A percentile compares a stretch with the other conserved stretches of the same genome.
These are phyloP conservation scores for Raja brachyura DNA, from an alignment of 2,113 vertebrate species.

Conservation along the genomic window DNA sequence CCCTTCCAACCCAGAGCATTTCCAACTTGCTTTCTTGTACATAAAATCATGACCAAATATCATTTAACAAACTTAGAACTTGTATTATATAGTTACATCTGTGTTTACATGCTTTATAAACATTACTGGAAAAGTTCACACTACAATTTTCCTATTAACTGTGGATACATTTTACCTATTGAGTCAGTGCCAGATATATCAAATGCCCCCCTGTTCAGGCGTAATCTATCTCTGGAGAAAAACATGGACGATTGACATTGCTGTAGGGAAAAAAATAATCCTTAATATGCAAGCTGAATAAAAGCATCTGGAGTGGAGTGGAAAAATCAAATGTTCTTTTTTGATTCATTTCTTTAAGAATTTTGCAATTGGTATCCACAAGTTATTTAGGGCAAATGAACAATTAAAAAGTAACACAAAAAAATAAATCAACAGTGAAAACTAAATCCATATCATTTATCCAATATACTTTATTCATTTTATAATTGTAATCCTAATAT, in stretches of 20 bases:
- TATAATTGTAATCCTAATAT: not conserved
- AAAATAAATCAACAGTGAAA: not conserved
- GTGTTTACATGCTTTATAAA: conserved; percentile 7
- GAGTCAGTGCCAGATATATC: not conserved
- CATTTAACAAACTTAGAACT: not conserved
- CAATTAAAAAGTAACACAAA: not conserved
- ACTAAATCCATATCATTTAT: not conserved
- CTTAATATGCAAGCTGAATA: not conserved
- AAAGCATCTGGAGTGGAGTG: conserved; percentile 12
- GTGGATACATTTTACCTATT: not conserved
- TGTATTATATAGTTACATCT: not conserved
- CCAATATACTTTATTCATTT: not conserved
- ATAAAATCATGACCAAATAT: conserved; percentile 37
- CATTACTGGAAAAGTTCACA: not conserved
- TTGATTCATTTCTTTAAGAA: conserved; percentile 3
- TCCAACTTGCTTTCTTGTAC: not conserved
- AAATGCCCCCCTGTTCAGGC: not conserved
- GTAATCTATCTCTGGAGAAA: not conserved
- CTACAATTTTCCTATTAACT: conserved; percentile 27
- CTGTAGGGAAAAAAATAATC: not conserved
- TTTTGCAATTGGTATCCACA: not conserved
- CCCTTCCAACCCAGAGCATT: conserved; percentile 21
- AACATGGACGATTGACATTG: not conserved
- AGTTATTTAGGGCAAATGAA: not conserved
- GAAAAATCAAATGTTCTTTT: conserved; percentile 25